Evolutionary conservation across 2,797 vertebrate species (phyloP), one percentile per base, ranked within the genome.

Genomic region (Hippocampus kuda): DNA sequence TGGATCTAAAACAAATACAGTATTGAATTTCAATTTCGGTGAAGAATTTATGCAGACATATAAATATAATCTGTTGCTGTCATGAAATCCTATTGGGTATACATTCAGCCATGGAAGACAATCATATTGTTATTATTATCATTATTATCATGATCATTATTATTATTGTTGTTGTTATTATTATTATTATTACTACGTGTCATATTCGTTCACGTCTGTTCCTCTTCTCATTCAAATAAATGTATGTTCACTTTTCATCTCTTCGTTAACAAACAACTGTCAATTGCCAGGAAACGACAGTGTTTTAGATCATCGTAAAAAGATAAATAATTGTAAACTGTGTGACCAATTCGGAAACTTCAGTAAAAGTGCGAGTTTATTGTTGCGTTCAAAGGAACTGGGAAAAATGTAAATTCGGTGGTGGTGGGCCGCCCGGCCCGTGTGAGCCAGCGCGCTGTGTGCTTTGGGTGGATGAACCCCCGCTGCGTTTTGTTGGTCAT

Each of bases 381-480:
- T 62, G 60, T 41, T 42, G n/a, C 61, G 41, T 64, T 64, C 61
- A 42, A 64, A 64, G 2, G 22, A 64, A 42, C 3, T 64, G 61
- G 61, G 22, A 15, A n/a, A 38, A 26, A 20, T 65, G 10, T 46
- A 18, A 48, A 67, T n/a, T 72, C 73, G 76, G 80, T 75, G 64
- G 81, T 71, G 84, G 79, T 84, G 83, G 79, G 85, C 87, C 84
- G 76, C 83, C 7, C 34, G 34, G 85, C 11, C 54, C 16, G 18
- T 88, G 57, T 89, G 77, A 85, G 85, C 81, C 81, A 85, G 73
- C 79, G 86, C 82, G 87, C 90, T 90, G 91, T 90, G 86, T 81
- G 80, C 84, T 88, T 84, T 77, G 85, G 84, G 74, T 90, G 89
- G 88, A 92, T 91, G 90, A 91, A 82, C 5, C 86, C 72, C 77